A percentile compares a stretch with the other conserved stretches of the same genome.
phyloP scores from a whole-genome alignment of 2,113 vertebrate genomes.

The Percina caprodes region DNA sequence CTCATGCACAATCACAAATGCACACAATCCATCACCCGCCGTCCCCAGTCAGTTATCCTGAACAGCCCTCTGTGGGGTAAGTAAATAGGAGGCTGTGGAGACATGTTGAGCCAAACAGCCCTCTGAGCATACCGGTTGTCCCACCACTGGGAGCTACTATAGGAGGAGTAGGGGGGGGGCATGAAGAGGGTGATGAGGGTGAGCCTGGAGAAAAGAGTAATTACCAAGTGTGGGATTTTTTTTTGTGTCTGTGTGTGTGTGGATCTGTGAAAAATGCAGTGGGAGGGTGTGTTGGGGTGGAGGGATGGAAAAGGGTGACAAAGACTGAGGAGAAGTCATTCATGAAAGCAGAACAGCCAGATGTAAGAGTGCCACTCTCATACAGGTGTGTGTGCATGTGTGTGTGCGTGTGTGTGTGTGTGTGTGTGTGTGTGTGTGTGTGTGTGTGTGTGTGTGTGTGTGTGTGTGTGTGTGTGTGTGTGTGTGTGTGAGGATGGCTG shows the following conservation, averaged over 20 bases:
- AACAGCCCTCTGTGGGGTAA: slow-evolving; percentile 62
- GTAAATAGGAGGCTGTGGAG: slow-evolving; percentile 57
- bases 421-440: slow-evolving; percentile 37
- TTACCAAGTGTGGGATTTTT: slow-evolving; percentile 42
- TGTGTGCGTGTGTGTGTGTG: slow-evolving; percentile 43
- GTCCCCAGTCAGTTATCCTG: slow-evolving; percentile 64
- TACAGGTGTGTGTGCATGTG: slow-evolving; percentile 59
- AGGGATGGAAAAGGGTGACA: slow-evolving; percentile 47
- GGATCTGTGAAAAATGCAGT: slow-evolving; percentile 20
- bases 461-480: slow-evolving; percentile 19
- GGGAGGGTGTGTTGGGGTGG: not conserved
- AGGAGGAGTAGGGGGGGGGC: not conserved
- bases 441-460: slow-evolving; percentile 27
- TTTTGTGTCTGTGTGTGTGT: slow-evolving; percentile 13
- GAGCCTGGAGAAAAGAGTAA: slow-evolving; percentile 35
- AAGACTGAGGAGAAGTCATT: slow-evolving; percentile 56
- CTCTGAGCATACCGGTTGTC: slow-evolving; percentile 49
- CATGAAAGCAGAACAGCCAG: slow-evolving; percentile 27
- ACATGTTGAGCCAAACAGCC: slow-evolving; percentile 53
- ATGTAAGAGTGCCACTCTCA: slow-evolving; percentile 20
- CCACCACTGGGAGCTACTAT: slow-evolving; percentile 40
- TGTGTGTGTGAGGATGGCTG: slow-evolving; percentile 19
- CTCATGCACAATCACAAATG: slow-evolving; percentile 68
- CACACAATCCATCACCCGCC: slow-evolving; percentile 58
- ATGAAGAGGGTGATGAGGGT: slow-evolving; percentile 11